Evolutionary conservation across 1,140 invertebrate species (phyloP), one percentile per base, ranked within the genome.

Genomic region (Pomacea maculata): DNA sequence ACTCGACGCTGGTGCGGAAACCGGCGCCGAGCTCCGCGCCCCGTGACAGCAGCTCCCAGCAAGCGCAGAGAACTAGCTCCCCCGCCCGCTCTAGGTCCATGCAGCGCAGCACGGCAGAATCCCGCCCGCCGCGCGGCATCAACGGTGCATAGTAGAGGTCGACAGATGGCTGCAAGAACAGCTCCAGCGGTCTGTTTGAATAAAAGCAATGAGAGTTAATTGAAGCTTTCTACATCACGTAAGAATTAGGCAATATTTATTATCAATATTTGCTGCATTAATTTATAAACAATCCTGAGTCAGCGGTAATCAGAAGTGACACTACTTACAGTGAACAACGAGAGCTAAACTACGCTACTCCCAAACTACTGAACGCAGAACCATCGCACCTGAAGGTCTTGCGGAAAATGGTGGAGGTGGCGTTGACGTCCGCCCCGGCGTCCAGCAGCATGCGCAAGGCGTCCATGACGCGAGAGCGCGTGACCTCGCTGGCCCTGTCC

Each of bases 151-250:
- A 83, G 78, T 80, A 83, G 5, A 83, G 64, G 64, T 74, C 72
- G 15, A 76, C 79, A 7, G 82, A 79, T 11, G 82, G 82, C 75
- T 83, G 82, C 21, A 83, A 64, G 55, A 83, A 70, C 25, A 80
- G 73, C n/a, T 83, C 82, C 70, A 83, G 63, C 19, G 78, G 73
- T n/a, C 79, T 72, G 65, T 19, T 9, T 54, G 52, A 74, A 8
- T 54, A 12, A 25, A 74, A 29, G 54, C 72, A 54, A 34, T 25
- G 25, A 34, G 8, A 21, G 29, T 21, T 34, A 21, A 15, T 34
- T 21, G 3, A 21, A 72, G 4, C 15, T 15, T 45, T 45, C 0
- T 45, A 4, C 34, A 2, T 0, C 34, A 4, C 6, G 34, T 45
- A 45, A 45, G 34, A 45, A 45, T 45, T 45, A 45, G 34, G 34